Percentiles rank a stretch among this genome's conserved stretches.
Evolutionary conservation across 2,888 invertebrate genomes (phyloP).

Genomic region (Euclidia mi): DNA sequence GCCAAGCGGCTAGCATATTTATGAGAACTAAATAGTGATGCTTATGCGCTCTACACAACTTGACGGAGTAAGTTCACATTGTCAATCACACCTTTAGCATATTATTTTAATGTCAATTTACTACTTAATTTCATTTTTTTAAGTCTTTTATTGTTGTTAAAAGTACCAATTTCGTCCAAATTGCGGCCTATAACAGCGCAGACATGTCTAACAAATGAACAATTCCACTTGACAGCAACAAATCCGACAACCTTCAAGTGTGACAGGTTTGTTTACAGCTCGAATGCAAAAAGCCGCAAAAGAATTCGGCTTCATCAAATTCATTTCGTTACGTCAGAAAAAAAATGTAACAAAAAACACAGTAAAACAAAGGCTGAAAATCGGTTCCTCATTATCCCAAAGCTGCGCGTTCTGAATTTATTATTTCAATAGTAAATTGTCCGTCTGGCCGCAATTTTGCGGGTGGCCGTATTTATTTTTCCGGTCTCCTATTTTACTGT

Average conservation of each 20-base stretch:
- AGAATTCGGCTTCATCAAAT: conserved; percentile 10
- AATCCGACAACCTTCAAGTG: not conserved
- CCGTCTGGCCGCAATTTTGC: conserved; percentile 42
- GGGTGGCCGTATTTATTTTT: conserved; percentile 33
- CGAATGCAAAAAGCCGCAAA: too few species aligned
- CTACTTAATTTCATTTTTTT: too few species aligned
- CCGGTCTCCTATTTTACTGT: conserved; percentile 17
- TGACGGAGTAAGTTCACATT: too few species aligned
- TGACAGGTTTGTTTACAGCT: not conserved
- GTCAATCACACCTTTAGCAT: too few species aligned
- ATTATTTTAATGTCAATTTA: too few species aligned
- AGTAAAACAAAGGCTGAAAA: conserved; percentile 45
- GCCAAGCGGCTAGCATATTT: too few species aligned
- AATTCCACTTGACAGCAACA: not conserved
- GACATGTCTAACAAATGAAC: too few species aligned
- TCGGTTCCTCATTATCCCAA: conserved; percentile 52
- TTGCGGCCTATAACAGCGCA: too few species aligned
- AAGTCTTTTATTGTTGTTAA: too few species aligned
- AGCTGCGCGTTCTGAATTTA: conserved; percentile 49
- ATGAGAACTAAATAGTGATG: too few species aligned
- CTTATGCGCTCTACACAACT: too few species aligned
- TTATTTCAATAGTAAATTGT: conserved; percentile 54
- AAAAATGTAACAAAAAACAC: conserved; percentile 31
- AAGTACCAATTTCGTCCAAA: too few species aligned
- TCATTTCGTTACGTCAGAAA: conserved; percentile 10